Evolutionary conservation across 2,888 invertebrate species (phyloP).

Genomic region (Drosophila neonasuta): DNA sequence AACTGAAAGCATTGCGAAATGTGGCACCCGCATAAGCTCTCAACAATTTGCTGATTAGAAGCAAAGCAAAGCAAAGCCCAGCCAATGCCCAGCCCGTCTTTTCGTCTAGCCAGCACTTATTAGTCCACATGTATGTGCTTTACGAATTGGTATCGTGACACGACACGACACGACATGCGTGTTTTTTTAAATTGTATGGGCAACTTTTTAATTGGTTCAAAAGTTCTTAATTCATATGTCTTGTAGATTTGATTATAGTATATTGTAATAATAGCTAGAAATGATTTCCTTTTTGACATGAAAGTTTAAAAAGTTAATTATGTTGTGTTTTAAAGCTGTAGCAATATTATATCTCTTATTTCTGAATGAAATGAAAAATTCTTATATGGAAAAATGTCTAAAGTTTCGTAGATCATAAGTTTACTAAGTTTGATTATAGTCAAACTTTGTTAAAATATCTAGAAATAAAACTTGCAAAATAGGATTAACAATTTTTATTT

Average conservation of each 20-base stretch:
- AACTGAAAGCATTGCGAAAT: constrained; percentile 57
- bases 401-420: too few species aligned
- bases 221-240: too few species aligned
- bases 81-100: constrained; percentile 1
- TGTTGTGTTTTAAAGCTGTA: too few species aligned
- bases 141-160: constrained; percentile 4
- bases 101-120: constrained; percentile 6
- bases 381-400: too few species aligned
- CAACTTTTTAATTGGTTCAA: not conserved
- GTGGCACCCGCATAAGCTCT: constrained; percentile 57
- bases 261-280: too few species aligned
- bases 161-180: constrained; percentile 3
- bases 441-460: too few species aligned
- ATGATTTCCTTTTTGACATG: not conserved
- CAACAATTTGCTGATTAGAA: constrained; percentile 51
- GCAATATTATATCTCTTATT: not conserved
- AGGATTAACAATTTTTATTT: too few species aligned
- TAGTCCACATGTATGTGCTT: constrained; percentile 12
- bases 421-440: too few species aligned
- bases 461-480: too few species aligned
- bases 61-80: not conserved
- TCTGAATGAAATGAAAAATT: not conserved
- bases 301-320: not conserved
- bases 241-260: too few species aligned
- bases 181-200: not conserved